These are phyloP conservation scores for Sternotherus odoratus DNA, from an alignment of 2,797 vertebrate genomes.

Conservation along the genomic window DNA sequence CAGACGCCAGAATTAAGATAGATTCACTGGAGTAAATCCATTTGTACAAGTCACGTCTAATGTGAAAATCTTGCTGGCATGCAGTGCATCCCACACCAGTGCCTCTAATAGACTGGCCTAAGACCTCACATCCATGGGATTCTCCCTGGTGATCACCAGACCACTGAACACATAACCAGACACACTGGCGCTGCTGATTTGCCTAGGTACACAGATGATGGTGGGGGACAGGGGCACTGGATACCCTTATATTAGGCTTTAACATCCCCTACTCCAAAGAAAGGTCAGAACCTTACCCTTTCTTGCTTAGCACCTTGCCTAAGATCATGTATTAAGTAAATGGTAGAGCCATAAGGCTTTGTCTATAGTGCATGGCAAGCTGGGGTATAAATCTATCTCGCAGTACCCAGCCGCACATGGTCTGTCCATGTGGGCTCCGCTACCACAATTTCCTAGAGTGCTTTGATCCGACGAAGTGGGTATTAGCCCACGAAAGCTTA, in stretches of 20 bases:
- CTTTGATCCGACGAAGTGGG: no score
- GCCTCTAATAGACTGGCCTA: neutral
- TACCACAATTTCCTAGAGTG: no score
- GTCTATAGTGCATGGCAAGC: neutral
- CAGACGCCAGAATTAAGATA: neutral
- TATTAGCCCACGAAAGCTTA: no score
- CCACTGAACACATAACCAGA: neutral
- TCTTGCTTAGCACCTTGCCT: neutral
- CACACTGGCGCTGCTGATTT: neutral
- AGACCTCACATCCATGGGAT: accelerated
- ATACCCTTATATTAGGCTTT: neutral
- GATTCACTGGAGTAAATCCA: neutral
- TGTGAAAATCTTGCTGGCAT: neutral
- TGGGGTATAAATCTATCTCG: neutral
- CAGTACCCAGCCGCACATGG: neutral
- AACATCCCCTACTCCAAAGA: neutral
- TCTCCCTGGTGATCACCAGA: neutral
- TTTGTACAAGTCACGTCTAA: neutral
- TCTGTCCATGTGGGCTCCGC: no score
- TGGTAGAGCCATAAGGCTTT: neutral
- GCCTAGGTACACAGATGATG: accelerated
- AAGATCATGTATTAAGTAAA: neutral
- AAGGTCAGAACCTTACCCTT: neutral
- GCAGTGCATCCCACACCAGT: neutral
- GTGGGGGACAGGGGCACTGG: neutral